Evolutionary conservation across 2,888 invertebrate genomes (phyloP), one percentile per base, ranked within the genome.

Genomic region (Latheticus oryzae): DNA sequence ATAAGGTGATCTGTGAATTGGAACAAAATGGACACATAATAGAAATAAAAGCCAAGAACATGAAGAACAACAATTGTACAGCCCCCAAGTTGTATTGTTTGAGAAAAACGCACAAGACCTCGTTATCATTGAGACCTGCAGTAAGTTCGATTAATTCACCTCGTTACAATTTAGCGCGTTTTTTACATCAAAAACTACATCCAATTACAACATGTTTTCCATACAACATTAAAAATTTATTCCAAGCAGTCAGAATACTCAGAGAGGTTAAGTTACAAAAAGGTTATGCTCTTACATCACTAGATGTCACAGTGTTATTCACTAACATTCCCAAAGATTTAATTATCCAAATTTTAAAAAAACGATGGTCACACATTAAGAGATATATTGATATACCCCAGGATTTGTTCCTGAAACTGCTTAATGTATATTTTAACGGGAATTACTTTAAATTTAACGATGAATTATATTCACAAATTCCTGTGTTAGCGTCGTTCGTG

Each of bases 291-390:
- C 23, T 43, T 7, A 28, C 28, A 5, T 28, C 28, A 1, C 11
- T 43, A 9, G 43, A 43, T 43, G 43, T 43, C 4, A 26, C 26
- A 43, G 30, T 32, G 3, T 5, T 32, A 7, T 32, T 47, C 1
- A 32, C 47, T 2, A 32, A 47, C 26, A 47, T 47, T 26, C 47
- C 43, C 11, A 26, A 43, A 28, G 28, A 43, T 26, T 9, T 32
- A 2, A 9, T 32, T 3, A 11, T 32, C 8, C 7, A 5, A 32
- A 11, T 32, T 9, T 11, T 32, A 4, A 32, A 13, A 3, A 2
- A 3, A 2, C 8, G 12, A 9, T 11, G 3, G 5, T 11, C 5
- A 3, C 12, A n/a, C 9, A 9, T 32, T 5, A 11, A 32, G n/a
- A n/a, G 5, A 3, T 32, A 13, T 15, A 32, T 15, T 4, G 32